A percentile compares a stretch with the other conserved stretches of the same genome.
Conservation (phyloP, 2,113 vertebrate species). For the Rhinoderma darwinii region DNA sequence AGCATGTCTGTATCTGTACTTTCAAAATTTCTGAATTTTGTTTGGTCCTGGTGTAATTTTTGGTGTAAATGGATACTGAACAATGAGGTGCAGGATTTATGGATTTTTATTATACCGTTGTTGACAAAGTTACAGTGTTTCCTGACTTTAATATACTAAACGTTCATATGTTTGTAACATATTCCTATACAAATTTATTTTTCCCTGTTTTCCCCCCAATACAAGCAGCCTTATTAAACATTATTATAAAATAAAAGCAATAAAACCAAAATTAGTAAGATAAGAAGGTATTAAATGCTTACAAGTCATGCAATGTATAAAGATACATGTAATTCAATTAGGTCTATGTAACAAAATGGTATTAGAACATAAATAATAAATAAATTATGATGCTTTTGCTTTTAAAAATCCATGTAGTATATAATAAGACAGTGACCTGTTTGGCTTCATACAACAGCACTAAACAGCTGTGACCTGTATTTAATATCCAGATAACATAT, state of each 20-base stretch:
- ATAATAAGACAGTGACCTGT: background rate
- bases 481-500: background rate
- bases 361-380: background rate
- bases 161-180: no score
- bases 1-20: no score
- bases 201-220: no score
- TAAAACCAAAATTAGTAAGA: background rate
- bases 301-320: background rate
- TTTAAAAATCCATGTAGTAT: background rate
- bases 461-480: conserved; percentile 10
- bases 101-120: no score
- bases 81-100: no score
- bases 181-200: no score
- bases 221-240: background rate
- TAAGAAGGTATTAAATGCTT: background rate
- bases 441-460: background rate
- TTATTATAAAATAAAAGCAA: background rate
- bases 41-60: no score
- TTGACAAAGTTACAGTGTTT: no score
- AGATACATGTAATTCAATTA: background rate
- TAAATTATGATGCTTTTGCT: background rate
- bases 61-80: no score
- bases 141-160: no score
- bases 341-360: background rate
- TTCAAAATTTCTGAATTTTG: no score